Evolutionary conservation across 2,888 invertebrate species (phyloP), one percentile per base, ranked within the genome.

Genomic region (Melanchra persicariae): DNA sequence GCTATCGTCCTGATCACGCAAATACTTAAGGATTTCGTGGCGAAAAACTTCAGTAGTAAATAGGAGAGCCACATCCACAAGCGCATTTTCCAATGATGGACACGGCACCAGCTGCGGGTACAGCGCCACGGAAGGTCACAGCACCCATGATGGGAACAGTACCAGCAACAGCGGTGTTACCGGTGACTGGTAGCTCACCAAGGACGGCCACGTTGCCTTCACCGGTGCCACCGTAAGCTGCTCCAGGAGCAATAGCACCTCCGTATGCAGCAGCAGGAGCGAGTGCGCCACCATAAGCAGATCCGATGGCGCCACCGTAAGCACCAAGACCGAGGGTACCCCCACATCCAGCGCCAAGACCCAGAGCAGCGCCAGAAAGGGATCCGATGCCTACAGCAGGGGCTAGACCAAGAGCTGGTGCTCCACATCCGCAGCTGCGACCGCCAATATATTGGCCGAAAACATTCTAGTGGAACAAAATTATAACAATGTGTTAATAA

Each of bases 141-240:
- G 86, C 86, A 1, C 88, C 89, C 22, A 88, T 26, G 81, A 89
- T 88, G 2, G 91, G 91, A 4, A 91, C 74, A 1, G 40, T 22
- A 51, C 79, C 81, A 40, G 64, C 69, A 63, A 81, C n/a, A 43
- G 67, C 71, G 55, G 81, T 81, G 47, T 24, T 73, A 70, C 80
- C 80, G 40, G 64, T n/a, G 40, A 80, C 80, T 58, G 79, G 79
- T 59, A 80, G 71, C 69, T 89, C 82, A 30, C 91, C 91, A 57
- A 63, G 63, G 1, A 90, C 88, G 5, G 81, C 79, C 57, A 91
- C 73, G 19, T 86, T 81, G 0, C 91, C 91, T 68, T 89, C 88
- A 4, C 91, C 90, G 26, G 15, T 10, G 12, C 79, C 79, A 0
- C 67, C 70, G 55, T 70, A 77, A 34, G 61, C 65, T 15, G 63